Evolutionary conservation across 2,888 invertebrate species (phyloP).

Genomic region (Lumbricus terrestris): DNA sequence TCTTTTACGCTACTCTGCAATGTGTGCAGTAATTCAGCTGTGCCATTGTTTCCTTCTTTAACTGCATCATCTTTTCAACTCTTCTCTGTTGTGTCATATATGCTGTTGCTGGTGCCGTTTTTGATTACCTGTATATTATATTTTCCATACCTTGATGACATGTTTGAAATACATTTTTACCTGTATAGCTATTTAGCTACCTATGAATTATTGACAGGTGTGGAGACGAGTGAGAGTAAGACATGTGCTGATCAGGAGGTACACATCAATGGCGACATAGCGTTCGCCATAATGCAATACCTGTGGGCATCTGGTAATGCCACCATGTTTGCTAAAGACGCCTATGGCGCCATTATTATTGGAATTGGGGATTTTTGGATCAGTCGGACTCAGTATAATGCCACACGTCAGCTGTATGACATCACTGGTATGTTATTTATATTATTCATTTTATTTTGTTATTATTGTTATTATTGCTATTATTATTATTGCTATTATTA

Average conservation of each 20-base stretch:
- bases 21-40: too few relatives aligned
- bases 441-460: not conserved
- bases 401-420: slow-evolving; percentile 37
- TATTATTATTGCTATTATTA: too few relatives aligned
- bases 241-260: slow-evolving; percentile 35
- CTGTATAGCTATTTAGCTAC: not conserved
- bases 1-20: not conserved
- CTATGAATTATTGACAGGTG: slow-evolving; percentile 29
- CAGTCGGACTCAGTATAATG: slow-evolving; percentile 36
- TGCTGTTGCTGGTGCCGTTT: not conserved
- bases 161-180: not conserved
- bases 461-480: too few relatives aligned
- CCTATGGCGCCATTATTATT: slow-evolving; percentile 26
- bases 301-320: slow-evolving; percentile 37
- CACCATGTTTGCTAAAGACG: slow-evolving; percentile 20
- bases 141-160: not conserved
- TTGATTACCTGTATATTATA: too few relatives aligned
- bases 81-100: not conserved
- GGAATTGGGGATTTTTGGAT: slow-evolving; percentile 42
- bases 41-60: not conserved
- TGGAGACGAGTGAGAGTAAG: slow-evolving; percentile 33
- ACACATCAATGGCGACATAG: slow-evolving; percentile 45
- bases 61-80: not conserved
- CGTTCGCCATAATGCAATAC: slow-evolving; percentile 43
- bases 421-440: slow-evolving; percentile 36